Conservation (phyloP, 2,888 invertebrate species). For the Cantharis rustica region DNA sequence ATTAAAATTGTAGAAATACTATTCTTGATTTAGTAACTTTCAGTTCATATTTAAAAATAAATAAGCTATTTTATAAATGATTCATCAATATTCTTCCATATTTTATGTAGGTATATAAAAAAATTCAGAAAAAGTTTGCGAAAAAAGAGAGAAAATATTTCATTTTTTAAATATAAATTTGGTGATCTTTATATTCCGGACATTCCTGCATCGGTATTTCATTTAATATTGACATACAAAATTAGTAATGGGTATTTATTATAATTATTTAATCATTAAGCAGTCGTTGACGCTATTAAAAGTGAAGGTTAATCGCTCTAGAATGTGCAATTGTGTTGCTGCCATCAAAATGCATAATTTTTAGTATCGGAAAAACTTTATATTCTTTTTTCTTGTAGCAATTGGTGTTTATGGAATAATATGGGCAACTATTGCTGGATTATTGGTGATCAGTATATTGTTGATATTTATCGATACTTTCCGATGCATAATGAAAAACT, state of each 20-base stretch:
- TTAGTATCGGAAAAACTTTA: not conserved
- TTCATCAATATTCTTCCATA: no score
- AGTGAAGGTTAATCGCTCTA: not conserved
- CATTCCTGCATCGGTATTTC: not conserved
- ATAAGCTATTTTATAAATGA: not conserved
- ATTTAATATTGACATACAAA: not conserved
- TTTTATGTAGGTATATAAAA: no score
- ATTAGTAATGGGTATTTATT: not conserved
- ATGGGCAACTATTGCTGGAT: conserved; percentile 60
- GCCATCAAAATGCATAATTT: not conserved
- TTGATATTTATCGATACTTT: conserved; percentile 62
- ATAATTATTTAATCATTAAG: not conserved
- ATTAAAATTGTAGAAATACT: not conserved
- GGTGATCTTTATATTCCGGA: not conserved
- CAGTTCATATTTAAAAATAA: not conserved
- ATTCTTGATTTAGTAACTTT: not conserved
- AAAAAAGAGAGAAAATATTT: no score
- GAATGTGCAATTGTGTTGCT: not conserved
- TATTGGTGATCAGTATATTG: conserved; percentile 59
- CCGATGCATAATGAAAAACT: conserved; percentile 60
- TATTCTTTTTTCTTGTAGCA: conserved; percentile 54
- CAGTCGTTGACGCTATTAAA: not conserved
- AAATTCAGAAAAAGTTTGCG: no score
- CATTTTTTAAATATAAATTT: no score
- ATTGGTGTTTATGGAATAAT: conserved; percentile 63